Conservation (phyloP, 2,797 vertebrate species). For the Apogon talboti region DNA sequence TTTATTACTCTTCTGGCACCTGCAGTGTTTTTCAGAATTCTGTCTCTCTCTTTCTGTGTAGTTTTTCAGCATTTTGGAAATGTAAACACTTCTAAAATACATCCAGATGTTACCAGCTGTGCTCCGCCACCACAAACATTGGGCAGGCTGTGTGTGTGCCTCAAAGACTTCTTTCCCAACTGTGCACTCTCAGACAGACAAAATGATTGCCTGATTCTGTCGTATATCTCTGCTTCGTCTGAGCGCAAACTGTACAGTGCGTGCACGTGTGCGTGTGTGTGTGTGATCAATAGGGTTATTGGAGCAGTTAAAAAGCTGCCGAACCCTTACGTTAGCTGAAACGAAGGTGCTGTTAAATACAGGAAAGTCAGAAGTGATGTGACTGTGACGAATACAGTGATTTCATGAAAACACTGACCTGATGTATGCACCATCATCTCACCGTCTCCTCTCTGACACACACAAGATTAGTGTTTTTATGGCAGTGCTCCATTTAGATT, state of each 20-base stretch:
- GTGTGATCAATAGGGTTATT: constrained; percentile 55
- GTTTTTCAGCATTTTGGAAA: constrained; percentile 86
- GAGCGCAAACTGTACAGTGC: constrained; percentile 7
- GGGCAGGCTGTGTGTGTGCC: constrained; percentile 62
- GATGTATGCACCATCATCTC: constrained; percentile 58
- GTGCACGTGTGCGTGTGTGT: constrained; percentile 1
- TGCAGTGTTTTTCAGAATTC: constrained; percentile 83
- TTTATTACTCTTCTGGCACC: constrained; percentile 86
- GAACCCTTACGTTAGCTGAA: too few species aligned
- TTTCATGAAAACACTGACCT: constrained; percentile 74
- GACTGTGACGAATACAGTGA: constrained; percentile 57
- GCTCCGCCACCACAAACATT: constrained; percentile 80
- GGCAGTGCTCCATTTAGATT: constrained; percentile 62
- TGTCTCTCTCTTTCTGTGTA: constrained; percentile 65
- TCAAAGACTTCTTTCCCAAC: constrained; percentile 60
- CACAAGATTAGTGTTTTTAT: constrained; percentile 28
- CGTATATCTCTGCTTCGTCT: constrained; percentile 55
- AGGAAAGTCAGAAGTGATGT: constrained; percentile 61
- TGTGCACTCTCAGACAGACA: constrained; percentile 66
- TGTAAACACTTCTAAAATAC: constrained; percentile 87
- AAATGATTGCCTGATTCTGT: constrained; percentile 70
- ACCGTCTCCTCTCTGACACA: constrained; percentile 11
- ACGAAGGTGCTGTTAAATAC: constrained; percentile 53
- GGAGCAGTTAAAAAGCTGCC: constrained; percentile 45
- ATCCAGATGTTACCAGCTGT: constrained; percentile 89